Evolutionary conservation across 2,113 vertebrate species (phyloP).

Genomic region (Sitta europaea): DNA sequence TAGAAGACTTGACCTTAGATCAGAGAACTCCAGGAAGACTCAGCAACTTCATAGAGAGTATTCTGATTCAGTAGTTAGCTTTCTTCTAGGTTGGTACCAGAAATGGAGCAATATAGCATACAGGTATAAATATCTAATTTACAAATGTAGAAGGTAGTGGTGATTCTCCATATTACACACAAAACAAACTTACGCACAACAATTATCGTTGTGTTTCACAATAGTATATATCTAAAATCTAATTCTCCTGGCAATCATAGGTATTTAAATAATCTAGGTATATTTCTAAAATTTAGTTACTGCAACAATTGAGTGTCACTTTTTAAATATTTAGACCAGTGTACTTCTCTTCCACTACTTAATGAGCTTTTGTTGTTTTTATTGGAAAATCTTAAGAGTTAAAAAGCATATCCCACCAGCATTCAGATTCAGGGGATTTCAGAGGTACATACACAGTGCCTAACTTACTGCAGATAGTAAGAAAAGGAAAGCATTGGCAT

Average conservation of each 20-base stretch:
- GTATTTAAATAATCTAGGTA: not conserved
- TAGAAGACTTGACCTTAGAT: not conserved
- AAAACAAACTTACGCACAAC: not conserved
- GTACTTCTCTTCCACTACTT: not conserved
- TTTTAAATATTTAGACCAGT: not conserved
- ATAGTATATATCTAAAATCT: not conserved
- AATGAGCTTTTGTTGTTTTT: not conserved
- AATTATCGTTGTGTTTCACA: not conserved
- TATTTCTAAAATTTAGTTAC: not conserved
- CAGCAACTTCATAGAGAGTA: not conserved
- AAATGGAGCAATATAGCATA: not conserved
- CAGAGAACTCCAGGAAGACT: not conserved
- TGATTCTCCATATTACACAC: not conserved
- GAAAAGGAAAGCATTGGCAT: not conserved
- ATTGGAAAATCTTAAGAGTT: not conserved
- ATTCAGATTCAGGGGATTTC: not conserved
- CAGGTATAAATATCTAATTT: not conserved
- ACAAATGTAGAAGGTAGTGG: not conserved
- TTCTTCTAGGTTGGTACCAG: not conserved
- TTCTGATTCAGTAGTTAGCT: not conserved
- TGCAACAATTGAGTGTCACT: not conserved
- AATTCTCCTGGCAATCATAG: not conserved
- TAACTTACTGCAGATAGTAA: not conserved
- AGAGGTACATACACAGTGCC: not conserved
- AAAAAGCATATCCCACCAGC: not conserved